phyloP scores from a whole-genome alignment of 2,797 vertebrate genomes.

The Podargus strigoides region DNA sequence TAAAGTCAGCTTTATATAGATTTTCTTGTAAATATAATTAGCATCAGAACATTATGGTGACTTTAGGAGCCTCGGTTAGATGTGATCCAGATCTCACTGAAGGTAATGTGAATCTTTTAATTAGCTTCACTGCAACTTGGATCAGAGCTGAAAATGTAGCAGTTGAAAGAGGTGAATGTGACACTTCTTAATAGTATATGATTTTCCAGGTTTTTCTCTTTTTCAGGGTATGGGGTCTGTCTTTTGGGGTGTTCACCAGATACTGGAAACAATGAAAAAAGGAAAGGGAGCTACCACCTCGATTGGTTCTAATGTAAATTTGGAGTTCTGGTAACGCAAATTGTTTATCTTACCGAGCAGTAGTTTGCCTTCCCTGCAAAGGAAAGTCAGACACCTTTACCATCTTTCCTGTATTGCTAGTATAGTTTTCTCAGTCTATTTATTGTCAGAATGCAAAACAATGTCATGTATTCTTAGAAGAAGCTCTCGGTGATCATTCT shows the following conservation, averaged over 20 bases:
- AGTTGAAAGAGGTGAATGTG: not conserved
- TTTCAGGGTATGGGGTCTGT: not conserved
- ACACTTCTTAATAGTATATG: not conserved
- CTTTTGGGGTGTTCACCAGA: not conserved
- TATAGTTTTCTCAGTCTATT: not conserved
- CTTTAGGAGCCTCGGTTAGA: not conserved
- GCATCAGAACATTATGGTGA: not conserved
- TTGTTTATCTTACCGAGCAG: not conserved
- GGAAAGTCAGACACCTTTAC: not conserved
- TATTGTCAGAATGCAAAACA: not conserved
- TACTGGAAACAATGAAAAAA: not conserved
- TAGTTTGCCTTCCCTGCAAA: not conserved
- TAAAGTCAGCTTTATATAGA: not conserved
- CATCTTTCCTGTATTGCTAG: not conserved
- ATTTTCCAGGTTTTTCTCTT: not conserved
- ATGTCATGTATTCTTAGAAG: not conserved
- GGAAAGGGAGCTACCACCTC: not conserved
- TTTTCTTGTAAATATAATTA: conserved; percentile 17
- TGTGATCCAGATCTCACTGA: not conserved
- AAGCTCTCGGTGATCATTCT: not conserved
- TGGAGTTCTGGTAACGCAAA: not conserved
- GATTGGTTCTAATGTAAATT: not conserved
- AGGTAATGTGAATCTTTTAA: not conserved
- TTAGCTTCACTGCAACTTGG: not conserved
- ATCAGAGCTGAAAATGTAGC: not conserved